Base-by-base conservation (phyloP, 2,113 vertebrate species). In the Lepus europaeus region DNA sequence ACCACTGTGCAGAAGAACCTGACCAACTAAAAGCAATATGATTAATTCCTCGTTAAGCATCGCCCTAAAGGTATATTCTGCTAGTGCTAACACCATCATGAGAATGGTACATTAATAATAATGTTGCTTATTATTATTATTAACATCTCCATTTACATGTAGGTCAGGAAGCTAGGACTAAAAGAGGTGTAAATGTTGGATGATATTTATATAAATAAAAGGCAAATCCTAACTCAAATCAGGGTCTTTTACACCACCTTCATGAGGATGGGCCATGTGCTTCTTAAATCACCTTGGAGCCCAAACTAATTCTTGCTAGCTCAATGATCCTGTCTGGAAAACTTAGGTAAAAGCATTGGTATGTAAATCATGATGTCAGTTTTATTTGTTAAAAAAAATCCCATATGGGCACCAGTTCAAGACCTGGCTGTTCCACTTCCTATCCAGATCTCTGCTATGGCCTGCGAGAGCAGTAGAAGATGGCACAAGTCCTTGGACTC, bases 121-220 rank as follows among this genome's bases (percentile, higher is more conserved):
- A 33, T n/a, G 9, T 29, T 36, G 25, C 33, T 6, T 19, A 20
- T 39, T 72, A 12, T 70, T 25, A 51, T 74, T 45, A 70, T 78
- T 56, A 33, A 80, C 8, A 66, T 2, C 9, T 77, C 9, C 4
- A 29, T 87, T 93, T 93, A 17, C 77, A 39, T 59, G 10, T 88
- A 89, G 45, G 13, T 36, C 4, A n/a, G 39, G 33, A 93, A 93
- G 27, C 9, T 74, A 39, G 27, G 4, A 31, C 20, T 66, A 53
- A 90, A 27, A 83, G 45, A 95, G 72, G 19, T 39, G 86, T 51
- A 92, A 25, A 72, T 85, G 22, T 59, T 56, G 56, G 51, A 77
- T 12, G 25, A 31, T 20, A 59, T 89, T 64, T 7, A 45, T 56
- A 4, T 6, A 53, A 5, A 45, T 93, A 31, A 83, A 63, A 29